Evolutionary conservation across 2,888 invertebrate genomes (phyloP).

Genomic region (Galerucella pusilla): DNA sequence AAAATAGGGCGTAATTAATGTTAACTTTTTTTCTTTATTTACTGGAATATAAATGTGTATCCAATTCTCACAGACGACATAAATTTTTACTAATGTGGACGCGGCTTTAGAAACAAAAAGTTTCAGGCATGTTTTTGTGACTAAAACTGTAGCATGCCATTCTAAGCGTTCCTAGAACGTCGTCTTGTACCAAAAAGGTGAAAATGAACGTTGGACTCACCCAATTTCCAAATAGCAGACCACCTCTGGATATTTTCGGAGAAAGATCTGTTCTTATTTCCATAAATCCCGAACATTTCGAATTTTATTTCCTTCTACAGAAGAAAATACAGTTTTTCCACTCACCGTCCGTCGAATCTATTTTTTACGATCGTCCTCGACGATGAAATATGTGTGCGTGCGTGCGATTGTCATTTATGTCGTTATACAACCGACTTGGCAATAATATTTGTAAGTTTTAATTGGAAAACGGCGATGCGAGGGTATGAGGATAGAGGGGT

Average conservation of each 20-base stretch:
- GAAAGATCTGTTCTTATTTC: conserved; percentile 15
- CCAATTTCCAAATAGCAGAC: conserved; percentile 8
- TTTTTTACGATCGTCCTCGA: conserved; percentile 40
- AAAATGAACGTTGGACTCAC: too few relatives aligned
- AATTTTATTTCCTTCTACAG: conserved; percentile 16
- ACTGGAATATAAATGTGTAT: too few relatives aligned
- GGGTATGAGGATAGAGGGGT: conserved; percentile 26
- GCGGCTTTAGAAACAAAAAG: too few relatives aligned
- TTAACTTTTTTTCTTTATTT: too few relatives aligned
- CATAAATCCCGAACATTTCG: conserved; percentile 29
- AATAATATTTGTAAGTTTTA: conserved; percentile 47
- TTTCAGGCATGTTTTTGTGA: too few relatives aligned
- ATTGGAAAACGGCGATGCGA: conserved; percentile 42
- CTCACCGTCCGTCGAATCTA: conserved; percentile 33
- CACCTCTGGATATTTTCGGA: not conserved
- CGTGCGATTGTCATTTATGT: conserved; percentile 46
- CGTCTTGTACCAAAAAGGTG: too few relatives aligned
- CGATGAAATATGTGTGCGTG: conserved; percentile 44
- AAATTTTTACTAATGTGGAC: too few relatives aligned
- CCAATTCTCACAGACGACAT: too few relatives aligned
- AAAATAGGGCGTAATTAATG: too few relatives aligned
- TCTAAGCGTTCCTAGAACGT: too few relatives aligned
- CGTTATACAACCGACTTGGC: conserved; percentile 38
- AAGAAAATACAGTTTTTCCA: not conserved
- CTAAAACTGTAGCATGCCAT: too few relatives aligned